Conservation (phyloP, 2,888 invertebrate genomes). For the Pseudolycoriella hygida region DNA sequence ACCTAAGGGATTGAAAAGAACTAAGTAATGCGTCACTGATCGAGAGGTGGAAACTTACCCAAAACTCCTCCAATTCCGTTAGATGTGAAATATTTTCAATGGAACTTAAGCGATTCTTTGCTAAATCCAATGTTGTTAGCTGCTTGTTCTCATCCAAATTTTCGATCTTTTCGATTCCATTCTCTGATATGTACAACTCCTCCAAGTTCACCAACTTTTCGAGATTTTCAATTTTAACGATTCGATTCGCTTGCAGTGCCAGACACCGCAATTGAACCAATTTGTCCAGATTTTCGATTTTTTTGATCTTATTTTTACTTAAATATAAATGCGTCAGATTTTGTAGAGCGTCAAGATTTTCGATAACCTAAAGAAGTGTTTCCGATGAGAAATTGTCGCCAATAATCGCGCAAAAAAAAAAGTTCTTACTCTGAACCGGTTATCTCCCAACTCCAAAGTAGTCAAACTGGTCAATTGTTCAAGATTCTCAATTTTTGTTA, state of each 20-base stretch:
- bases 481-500: slow-evolving; percentile 75
- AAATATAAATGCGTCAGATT: slow-evolving; percentile 65
- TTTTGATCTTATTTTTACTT: slow-evolving; percentile 88
- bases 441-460: slow-evolving; percentile 87
- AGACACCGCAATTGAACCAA: slow-evolving; percentile 58
- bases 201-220: slow-evolving; percentile 53
- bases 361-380: slow-evolving; percentile 50
- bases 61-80: slow-evolving; percentile 73
- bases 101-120: slow-evolving; percentile 64
- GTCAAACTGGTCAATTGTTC: slow-evolving; percentile 58
- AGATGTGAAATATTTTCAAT: slow-evolving; percentile 68
- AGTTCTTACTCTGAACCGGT: slow-evolving; percentile 58
- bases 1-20: slow-evolving; percentile 54
- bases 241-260: slow-evolving; percentile 80
- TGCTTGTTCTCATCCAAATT: slow-evolving; percentile 49
- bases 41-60: slow-evolving; percentile 59
- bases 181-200: slow-evolving; percentile 86
- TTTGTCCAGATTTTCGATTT: slow-evolving; percentile 63
- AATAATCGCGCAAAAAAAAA: neutral
- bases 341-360: slow-evolving; percentile 61
- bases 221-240: slow-evolving; percentile 74
- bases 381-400: neutral
- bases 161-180: slow-evolving; percentile 68
- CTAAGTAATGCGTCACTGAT: slow-evolving; percentile 8
- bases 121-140: slow-evolving; percentile 77